These are phyloP conservation scores for Cetoscarus ocellatus DNA, from an alignment of 2,797 vertebrate species.

Conservation along the genomic window DNA sequence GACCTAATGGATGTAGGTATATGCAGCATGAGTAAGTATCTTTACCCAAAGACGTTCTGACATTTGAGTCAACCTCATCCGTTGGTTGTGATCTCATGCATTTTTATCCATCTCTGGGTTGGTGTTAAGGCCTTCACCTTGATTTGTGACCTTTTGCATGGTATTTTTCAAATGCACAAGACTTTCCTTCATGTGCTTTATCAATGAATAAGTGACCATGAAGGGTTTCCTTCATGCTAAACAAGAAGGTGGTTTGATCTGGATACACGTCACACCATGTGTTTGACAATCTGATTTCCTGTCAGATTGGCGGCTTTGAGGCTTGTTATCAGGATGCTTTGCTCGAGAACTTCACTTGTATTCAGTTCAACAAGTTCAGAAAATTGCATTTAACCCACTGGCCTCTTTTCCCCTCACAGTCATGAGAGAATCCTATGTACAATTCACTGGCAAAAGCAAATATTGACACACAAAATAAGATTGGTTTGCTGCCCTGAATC, in stretches of 20 bases:
- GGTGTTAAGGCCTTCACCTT: neutral
- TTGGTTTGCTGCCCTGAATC: neutral
- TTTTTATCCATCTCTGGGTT: neutral
- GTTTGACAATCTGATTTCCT: conserved; percentile 59
- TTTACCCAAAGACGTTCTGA: too few species aligned
- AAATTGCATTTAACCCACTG: conserved; percentile 1
- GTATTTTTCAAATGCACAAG: conserved; percentile 22
- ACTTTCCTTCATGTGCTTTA: conserved; percentile 7
- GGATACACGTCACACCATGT: conserved; percentile 29
- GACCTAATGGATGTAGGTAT: too few species aligned
- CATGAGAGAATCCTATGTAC: neutral
- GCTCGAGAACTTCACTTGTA: conserved; percentile 13
- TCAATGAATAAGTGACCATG: conserved; percentile 6
- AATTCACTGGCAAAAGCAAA: conserved; percentile 4
- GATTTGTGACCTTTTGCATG: conserved; percentile 10
- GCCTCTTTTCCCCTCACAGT: neutral
- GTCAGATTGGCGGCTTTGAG: conserved; percentile 53
- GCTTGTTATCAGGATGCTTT: conserved; percentile 23
- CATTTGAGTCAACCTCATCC: too few species aligned
- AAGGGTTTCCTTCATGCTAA: conserved; percentile 52
- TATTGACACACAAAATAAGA: conserved; percentile 12
- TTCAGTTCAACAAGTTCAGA: conserved; percentile 20
- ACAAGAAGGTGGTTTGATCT: conserved; percentile 27
- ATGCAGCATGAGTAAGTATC: too few species aligned
- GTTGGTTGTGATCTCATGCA: neutral